These are phyloP conservation scores for Drosophila leonis DNA, from an alignment of 2,888 invertebrate genomes.

Conservation along the genomic window DNA sequence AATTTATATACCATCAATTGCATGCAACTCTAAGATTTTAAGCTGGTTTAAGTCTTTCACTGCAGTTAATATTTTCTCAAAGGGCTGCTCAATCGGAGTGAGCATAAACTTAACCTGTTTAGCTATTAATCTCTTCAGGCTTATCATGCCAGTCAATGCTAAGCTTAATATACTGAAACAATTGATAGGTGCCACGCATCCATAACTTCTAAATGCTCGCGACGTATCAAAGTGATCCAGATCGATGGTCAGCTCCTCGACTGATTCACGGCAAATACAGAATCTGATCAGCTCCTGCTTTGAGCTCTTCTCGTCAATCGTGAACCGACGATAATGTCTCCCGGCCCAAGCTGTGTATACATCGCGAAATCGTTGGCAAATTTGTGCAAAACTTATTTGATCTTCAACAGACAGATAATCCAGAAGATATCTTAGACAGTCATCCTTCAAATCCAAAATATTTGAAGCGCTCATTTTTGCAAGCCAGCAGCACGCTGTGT, in stretches of 20 bases:
- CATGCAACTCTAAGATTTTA: conserved; percentile 32
- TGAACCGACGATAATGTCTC: conserved; percentile 37
- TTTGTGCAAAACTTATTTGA: conserved; percentile 48
- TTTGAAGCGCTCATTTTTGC: conserved; percentile 33
- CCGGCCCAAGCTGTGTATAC: conserved; percentile 26
- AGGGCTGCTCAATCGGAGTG: conserved; percentile 30
- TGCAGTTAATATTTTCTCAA: conserved; percentile 48
- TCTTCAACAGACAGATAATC: conserved; percentile 35
- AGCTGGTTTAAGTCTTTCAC: conserved; percentile 26
- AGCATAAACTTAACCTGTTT: conserved; percentile 26
- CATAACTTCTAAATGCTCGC: background rate
- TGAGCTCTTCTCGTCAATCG: conserved; percentile 17
- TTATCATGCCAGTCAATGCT: conserved; percentile 46
- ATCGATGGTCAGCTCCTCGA: conserved; percentile 48
- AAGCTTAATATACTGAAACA: conserved; percentile 45
- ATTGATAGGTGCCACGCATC: conserved; percentile 21
- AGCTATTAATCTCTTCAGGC: conserved; percentile 35
- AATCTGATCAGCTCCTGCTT: conserved; percentile 38
- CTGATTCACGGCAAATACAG: conserved; percentile 48
- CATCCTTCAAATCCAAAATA: conserved; percentile 52
- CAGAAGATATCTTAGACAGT: conserved; percentile 55
- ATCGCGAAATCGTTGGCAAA: conserved; percentile 57
- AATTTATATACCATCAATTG: conserved; percentile 41
- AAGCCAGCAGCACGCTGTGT: conserved; percentile 7
- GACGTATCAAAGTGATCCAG: conserved; percentile 46